Conservation (phyloP, 2,888 invertebrate species). For the Harpalus rufipes region DNA sequence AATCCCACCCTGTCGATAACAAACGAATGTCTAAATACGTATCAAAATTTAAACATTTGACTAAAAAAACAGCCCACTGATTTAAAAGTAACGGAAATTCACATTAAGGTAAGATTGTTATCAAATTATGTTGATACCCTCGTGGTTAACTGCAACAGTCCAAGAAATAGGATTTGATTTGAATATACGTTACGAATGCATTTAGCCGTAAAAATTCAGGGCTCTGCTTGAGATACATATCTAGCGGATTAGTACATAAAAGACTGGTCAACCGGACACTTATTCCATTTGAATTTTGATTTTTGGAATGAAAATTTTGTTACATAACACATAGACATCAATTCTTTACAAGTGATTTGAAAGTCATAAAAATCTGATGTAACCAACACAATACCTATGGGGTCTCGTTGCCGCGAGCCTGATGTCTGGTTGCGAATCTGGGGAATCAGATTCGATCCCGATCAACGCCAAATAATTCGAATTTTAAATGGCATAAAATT, state of each 20-base stretch:
- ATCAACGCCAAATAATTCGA: too few species aligned
- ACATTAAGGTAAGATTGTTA: constrained; percentile 30
- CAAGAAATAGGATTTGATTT: constrained; percentile 39
- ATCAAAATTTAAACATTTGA: constrained; percentile 24
- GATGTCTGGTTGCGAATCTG: too few species aligned
- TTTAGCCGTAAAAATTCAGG: constrained; percentile 37
- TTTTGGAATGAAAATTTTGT: not conserved
- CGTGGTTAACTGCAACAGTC: constrained; percentile 1
- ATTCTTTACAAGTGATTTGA: too few species aligned
- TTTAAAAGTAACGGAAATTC: constrained; percentile 1
- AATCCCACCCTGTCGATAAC: constrained; percentile 46
- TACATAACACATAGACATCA: not conserved
- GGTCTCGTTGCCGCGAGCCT: too few species aligned
- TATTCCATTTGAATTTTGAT: constrained; percentile 8
- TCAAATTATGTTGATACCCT: constrained; percentile 15
- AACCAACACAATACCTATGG: too few species aligned
- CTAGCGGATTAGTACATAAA: constrained; percentile 50
- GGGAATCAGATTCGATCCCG: too few species aligned
- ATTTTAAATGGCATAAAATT: too few species aligned
- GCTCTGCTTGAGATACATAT: constrained; percentile 47
- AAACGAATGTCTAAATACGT: constrained; percentile 36
- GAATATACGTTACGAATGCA: constrained; percentile 59
- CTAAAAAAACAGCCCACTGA: not conserved
- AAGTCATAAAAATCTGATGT: too few species aligned
- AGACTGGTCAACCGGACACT: constrained; percentile 34